phyloP scores from a whole-genome alignment of 2,113 vertebrate species.

The Carettochelys insculpta region DNA sequence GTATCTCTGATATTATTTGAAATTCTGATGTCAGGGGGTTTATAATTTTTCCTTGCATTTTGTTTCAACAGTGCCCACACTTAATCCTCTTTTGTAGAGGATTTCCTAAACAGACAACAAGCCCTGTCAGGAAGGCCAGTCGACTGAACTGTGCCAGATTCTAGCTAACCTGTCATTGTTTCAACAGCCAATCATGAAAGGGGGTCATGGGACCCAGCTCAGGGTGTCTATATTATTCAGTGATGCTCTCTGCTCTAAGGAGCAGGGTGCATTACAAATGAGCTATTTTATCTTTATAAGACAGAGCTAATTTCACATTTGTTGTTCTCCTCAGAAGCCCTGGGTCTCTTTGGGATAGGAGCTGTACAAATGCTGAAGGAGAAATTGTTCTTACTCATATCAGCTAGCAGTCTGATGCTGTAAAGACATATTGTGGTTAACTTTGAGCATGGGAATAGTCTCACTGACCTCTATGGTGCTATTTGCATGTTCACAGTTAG shows the following conservation, averaged over 20 bases:
- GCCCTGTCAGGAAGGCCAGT: background rate
- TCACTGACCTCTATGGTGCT: background rate
- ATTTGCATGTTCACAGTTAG: rapidly evolving
- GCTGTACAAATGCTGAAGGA: background rate
- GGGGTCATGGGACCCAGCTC: background rate
- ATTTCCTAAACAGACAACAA: background rate
- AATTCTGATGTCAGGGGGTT: constrained; percentile 10
- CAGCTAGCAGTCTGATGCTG: background rate
- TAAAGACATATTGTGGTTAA: background rate
- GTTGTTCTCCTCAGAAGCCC: background rate
- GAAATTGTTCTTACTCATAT: background rate
- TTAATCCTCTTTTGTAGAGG: constrained; percentile 27
- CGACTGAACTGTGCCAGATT: background rate
- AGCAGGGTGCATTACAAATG: constrained; percentile 3
- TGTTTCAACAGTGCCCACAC: background rate
- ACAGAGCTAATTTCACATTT: background rate
- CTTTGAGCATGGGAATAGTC: background rate
- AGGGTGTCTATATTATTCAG: background rate
- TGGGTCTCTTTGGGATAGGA: background rate
- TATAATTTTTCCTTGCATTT: background rate
- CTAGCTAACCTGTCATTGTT: background rate
- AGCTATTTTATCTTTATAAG: constrained; percentile 11
- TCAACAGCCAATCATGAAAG: background rate
- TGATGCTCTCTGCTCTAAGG: background rate
- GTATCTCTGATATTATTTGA: background rate